Base-by-base conservation (phyloP, 1,140 invertebrate genomes). In the Venustaconcha ellipsiformis region DNA sequence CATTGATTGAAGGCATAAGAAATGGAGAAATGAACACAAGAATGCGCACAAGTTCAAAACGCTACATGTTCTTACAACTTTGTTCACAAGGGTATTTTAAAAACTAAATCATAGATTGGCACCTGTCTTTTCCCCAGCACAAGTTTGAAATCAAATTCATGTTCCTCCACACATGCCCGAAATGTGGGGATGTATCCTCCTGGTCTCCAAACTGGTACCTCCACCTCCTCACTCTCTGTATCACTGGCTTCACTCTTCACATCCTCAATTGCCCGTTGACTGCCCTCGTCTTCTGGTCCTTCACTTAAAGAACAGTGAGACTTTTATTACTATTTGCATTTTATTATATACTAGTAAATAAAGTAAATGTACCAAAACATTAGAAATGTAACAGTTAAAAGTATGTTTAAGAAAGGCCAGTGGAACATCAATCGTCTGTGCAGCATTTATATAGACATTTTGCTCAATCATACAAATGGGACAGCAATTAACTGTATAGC, bases 101-200 rank as follows among this genome's bases (percentile, higher is more conserved):
- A 55, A 67, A 57, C 66, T 48, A 18, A 48, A 18, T 18, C 8
- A 48, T 55, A 15, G n/a, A 48, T 15, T 18, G n/a, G 13, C 17
- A 14, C 18, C 15, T 55, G 14, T 55, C 48, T 55, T 71, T 71
- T n/a, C 14, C 30, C 23, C 30, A 18, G 14, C 2, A 83, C 83
- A n/a, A 87, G 70, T 66, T 81, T 78, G 5, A 82, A 26, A 73
- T 88, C 81, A 70, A 87, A 87, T n/a, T 89, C 86, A 62, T 79
- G 76, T 70, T 89, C 88, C 57, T 82, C 67, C 78, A 89, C 83
- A 79, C 87, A 88, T 37, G 78, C 65, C 37, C 78, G 81, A 15
- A 84, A 76, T 37, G 78, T 68, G 14, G 82, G 81, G 14, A 83
- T 64, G 70, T 78, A 70, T 6, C 70, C 70, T 14, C 76, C 74